Conservation (phyloP, 2,113 vertebrate species). For the Chamaea fasciata region DNA sequence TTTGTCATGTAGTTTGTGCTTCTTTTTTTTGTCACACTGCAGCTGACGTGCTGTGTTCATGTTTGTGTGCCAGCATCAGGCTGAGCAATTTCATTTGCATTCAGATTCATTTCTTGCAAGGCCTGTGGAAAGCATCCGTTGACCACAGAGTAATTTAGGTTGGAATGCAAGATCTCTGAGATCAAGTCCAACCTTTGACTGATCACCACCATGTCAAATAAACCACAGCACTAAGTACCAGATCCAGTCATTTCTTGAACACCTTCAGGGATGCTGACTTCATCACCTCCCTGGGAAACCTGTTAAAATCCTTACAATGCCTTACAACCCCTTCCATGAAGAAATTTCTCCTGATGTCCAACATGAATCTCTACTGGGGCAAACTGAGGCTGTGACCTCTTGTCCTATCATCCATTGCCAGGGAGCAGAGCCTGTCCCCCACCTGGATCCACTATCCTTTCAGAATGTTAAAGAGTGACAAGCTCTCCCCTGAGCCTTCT, state of each 20-base stretch:
- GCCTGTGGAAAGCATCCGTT: background rate
- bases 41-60: background rate
- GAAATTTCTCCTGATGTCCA: background rate
- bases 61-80: background rate
- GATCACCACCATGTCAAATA: background rate
- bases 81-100: background rate
- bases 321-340: background rate
- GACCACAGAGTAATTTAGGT: background rate
- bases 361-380: fast-evolving
- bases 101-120: background rate
- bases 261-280: no score
- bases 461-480: background rate
- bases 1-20: fast-evolving
- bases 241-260: background rate
- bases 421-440: background rate
- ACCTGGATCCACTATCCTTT: background rate
- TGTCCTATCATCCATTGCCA: fast-evolving
- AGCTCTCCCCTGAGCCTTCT: background rate
- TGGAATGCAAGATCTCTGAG: background rate
- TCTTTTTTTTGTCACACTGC: background rate
- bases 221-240: background rate
- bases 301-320: background rate
- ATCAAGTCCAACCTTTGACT: background rate
- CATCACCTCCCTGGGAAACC: background rate
- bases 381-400: background rate